These are phyloP conservation scores for Maniola hyperantus DNA, from an alignment of 2,888 invertebrate species.

Conservation along the genomic window DNA sequence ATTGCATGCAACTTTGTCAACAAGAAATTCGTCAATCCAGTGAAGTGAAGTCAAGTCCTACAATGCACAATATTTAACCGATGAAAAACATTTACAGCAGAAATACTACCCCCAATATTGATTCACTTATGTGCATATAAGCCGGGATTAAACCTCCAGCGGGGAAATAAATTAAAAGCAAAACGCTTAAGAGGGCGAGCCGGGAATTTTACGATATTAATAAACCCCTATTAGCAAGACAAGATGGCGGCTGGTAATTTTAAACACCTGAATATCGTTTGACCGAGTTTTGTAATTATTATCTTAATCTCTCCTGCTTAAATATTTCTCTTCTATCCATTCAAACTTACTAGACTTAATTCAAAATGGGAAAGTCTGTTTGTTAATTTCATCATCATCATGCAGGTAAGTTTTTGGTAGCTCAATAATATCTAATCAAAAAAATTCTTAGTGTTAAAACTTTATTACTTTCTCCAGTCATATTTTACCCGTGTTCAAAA, in stretches of 20 bases:
- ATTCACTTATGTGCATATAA: conserved; percentile 32
- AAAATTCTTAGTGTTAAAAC: no score
- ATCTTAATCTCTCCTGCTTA: conserved; percentile 18
- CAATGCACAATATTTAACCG: background rate
- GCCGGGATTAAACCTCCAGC: conserved; percentile 43
- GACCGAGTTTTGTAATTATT: conserved; percentile 39
- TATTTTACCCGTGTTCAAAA: no score
- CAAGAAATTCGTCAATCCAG: no score
- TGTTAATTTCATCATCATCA: background rate
- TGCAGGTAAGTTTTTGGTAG: no score
- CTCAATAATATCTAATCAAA: no score
- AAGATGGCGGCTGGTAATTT: conserved; percentile 53
- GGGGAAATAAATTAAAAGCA: conserved; percentile 53
- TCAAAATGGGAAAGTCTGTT: no score
- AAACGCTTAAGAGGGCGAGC: conserved; percentile 50
- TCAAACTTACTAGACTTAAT: no score
- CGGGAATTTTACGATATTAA: conserved; percentile 59
- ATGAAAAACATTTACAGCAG: conserved; percentile 14
- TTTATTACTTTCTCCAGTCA: no score
- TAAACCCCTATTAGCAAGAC: conserved; percentile 58
- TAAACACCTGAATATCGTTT: conserved; percentile 39
- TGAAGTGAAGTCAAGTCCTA: no score
- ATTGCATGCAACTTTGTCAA: no score
- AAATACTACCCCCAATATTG: conserved; percentile 34
- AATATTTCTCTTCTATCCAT: conserved; percentile 3